Conservation (phyloP, 2,797 vertebrate species). For the Momotus momota region DNA sequence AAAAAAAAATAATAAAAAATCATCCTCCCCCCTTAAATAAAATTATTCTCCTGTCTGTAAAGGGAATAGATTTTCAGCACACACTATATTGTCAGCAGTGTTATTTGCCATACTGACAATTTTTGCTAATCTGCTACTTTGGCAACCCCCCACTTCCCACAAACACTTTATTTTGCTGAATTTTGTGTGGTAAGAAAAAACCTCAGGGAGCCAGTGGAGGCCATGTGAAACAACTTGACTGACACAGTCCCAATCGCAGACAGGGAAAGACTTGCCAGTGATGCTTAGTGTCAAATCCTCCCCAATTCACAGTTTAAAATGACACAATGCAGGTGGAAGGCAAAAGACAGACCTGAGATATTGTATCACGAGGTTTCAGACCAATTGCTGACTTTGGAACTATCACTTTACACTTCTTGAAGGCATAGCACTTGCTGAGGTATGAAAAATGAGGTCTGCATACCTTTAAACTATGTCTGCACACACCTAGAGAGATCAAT, state of each 20-base stretch:
- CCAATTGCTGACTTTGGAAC: background rate
- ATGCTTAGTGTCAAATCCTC: background rate
- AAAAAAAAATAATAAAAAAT: fast-evolving
- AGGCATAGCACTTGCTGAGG: background rate
- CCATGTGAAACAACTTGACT: background rate
- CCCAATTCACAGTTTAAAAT: background rate
- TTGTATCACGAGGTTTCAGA: background rate
- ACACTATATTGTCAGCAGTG: background rate
- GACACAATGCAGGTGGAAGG: background rate
- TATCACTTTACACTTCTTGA: slow-evolving; percentile 34
- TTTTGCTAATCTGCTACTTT: background rate
- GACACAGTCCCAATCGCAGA: fast-evolving
- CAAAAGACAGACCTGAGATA: background rate
- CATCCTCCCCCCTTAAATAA: background rate
- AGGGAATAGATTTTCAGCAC: background rate
- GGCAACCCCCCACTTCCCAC: background rate
- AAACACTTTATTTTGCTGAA: background rate
- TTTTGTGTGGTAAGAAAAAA: background rate
- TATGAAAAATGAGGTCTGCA: slow-evolving; percentile 1
- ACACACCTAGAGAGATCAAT: slow-evolving; percentile 53
- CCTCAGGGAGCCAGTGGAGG: background rate
- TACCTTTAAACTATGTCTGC: slow-evolving; percentile 4
- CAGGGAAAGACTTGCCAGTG: background rate
- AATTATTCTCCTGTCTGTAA: background rate
- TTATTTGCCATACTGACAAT: background rate